Conservation (phyloP, 2,888 invertebrate genomes). For the Aspidiotus rigidus region DNA sequence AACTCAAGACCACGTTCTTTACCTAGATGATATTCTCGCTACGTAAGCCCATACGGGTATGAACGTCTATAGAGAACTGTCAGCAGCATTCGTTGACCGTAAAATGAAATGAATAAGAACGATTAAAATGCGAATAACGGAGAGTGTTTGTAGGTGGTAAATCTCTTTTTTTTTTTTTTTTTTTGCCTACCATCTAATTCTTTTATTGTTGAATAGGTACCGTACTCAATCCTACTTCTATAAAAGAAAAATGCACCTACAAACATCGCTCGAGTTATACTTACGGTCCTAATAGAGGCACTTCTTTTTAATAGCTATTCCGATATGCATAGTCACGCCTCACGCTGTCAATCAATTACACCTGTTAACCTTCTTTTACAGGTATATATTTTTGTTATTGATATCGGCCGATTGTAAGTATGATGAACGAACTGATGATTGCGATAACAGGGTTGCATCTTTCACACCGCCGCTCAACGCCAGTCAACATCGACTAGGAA, state of each 20-base stretch:
- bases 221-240: too few species aligned
- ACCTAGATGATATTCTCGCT: too few species aligned
- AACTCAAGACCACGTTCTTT: too few species aligned
- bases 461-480: conserved; percentile 5
- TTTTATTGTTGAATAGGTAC: too few species aligned
- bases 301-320: conserved; percentile 11
- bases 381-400: conserved; percentile 15
- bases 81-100: not conserved
- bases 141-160: conserved; percentile 4
- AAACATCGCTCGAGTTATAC: too few species aligned
- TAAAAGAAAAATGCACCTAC: too few species aligned
- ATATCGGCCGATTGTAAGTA: conserved; percentile 18
- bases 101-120: not conserved
- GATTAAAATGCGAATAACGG: not conserved
- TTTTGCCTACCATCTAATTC: not conserved
- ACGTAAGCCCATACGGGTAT: too few species aligned
- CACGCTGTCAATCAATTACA: conserved; percentile 29
- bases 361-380: conserved; percentile 20
- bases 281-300: not conserved
- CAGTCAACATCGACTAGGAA: not conserved
- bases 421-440: not conserved
- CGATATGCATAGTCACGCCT: conserved; percentile 22
- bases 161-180: not conserved
- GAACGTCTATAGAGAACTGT: too few species aligned
- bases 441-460: not conserved